Conservation (phyloP, 2,113 vertebrate species). For the Hiodon tergisus region DNA sequence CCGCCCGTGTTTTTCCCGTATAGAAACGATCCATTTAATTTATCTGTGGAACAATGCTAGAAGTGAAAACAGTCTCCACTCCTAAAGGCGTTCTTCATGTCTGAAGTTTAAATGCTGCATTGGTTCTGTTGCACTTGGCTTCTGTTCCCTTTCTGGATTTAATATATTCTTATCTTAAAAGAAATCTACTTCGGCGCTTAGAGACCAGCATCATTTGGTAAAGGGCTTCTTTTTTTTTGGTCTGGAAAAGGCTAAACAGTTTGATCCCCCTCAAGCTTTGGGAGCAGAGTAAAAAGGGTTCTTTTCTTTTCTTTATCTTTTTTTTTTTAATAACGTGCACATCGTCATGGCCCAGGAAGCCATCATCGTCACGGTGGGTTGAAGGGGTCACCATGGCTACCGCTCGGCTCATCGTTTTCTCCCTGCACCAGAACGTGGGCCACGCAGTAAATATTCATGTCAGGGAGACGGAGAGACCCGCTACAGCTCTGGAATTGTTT, state of each 20-base stretch:
- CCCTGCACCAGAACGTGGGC: neutral
- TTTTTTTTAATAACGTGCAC: no score
- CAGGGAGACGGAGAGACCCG: no score
- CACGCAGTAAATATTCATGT: neutral
- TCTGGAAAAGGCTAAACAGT: slow-evolving; percentile 13
- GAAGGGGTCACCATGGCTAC: neutral
- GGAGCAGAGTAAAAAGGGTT: neutral
- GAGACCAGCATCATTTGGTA: slow-evolving; percentile 15
- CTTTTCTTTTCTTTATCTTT: neutral
- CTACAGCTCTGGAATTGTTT: no score
- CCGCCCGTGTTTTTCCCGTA: neutral
- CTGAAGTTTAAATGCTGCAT: neutral
- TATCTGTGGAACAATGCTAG: neutral
- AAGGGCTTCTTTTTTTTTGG: slow-evolving; percentile 8
- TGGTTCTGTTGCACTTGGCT: neutral
- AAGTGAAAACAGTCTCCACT: neutral
- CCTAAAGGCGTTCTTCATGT: neutral
- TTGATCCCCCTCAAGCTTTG: neutral
- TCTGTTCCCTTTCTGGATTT: slow-evolving; percentile 11
- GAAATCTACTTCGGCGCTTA: slow-evolving; percentile 7
- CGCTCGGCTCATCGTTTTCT: neutral
- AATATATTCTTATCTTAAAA: slow-evolving; percentile 26
- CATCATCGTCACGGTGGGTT: neutral
- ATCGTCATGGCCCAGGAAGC: neutral
- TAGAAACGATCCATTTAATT: neutral